Base-by-base conservation (phyloP, 1,140 invertebrate genomes). In the Micrasema minimum region DNA sequence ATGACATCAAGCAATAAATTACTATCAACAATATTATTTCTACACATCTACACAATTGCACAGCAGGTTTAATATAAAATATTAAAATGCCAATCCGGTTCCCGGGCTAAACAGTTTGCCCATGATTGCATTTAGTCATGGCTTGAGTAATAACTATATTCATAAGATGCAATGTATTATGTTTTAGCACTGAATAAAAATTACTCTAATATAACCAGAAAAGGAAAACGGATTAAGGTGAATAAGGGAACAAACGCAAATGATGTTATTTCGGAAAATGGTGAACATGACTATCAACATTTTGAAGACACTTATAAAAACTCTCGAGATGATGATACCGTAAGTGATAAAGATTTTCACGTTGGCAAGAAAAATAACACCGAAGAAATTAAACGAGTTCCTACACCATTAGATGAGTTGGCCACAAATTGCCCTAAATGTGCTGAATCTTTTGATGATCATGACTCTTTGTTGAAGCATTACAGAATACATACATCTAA, bases 371-470 rank as follows among this genome's bases (percentile, higher is more conserved):
- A 48, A 66, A 14, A 26, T 20, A 51, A 66, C 14, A 18, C 3
- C 6, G 1, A 18, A n/a, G 5, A 20, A 14, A 45, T 43, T 16
- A 22, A 31, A 46, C 16, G 45, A 26, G n/a, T 18, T 10, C n/a
- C 16, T 10, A 12, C 22, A 0, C 9, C 31, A 43, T 48, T 23
- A 0, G 14, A 2, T 20, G 41, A 22, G 12, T 46, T 69, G 14
- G 55, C 10, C 41, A 4, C 0, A 20, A 20, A 1, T 6, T 69
- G 68, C 50, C 68, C 68, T 0, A 16, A 62, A 11, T 69, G 68
- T 23, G 37, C 12, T 2, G 43, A 69, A 37, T 18, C 20, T 1
- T 61, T 69, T n/a, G n/a, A n/a, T n/a, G n/a, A n/a, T n/a, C n/a
- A n/a, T n/a, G n/a, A n/a, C n/a, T n/a, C n/a, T n/a, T n/a, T n/a